Evolutionary conservation across 2,888 invertebrate genomes (phyloP).

Genomic region (Tricholauxania praeusta): DNA sequence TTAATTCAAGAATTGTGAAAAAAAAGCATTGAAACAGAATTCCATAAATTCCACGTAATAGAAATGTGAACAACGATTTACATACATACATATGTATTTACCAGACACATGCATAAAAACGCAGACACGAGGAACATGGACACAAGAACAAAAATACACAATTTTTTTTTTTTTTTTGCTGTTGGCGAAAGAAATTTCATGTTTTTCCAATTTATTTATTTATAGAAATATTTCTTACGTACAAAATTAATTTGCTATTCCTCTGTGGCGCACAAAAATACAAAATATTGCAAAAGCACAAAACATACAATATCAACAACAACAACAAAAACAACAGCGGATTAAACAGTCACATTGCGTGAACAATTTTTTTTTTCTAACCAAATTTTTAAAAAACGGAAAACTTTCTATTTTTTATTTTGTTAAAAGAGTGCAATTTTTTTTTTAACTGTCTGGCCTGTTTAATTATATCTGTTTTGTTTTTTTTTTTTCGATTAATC

Average conservation of each 20-base stretch:
- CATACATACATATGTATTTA: too few species aligned
- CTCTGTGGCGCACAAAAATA: not conserved
- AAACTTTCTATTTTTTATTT: conserved; percentile 1
- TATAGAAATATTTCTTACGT: conserved; percentile 29
- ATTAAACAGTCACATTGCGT: not conserved
- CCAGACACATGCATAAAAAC: too few species aligned
- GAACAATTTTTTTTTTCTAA: not conserved
- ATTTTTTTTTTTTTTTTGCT: too few species aligned
- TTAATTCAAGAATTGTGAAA: too few species aligned
- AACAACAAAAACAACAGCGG: not conserved
- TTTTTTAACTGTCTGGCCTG: not conserved
- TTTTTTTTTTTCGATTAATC: conserved; percentile 21
- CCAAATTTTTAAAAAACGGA: not conserved
- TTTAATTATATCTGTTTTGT: too few species aligned
- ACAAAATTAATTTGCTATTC: conserved; percentile 6
- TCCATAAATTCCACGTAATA: too few species aligned
- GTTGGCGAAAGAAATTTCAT: too few species aligned
- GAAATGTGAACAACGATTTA: too few species aligned
- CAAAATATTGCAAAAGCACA: conserved; percentile 1
- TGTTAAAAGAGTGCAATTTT: not conserved
- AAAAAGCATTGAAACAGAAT: too few species aligned
- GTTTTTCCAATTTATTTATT: too few species aligned
- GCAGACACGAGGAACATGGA: too few species aligned
- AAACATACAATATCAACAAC: conserved; percentile 3
- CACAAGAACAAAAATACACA: too few species aligned